phyloP scores from a whole-genome alignment of 2,113 vertebrate genomes.

The Okapia johnstoni region DNA sequence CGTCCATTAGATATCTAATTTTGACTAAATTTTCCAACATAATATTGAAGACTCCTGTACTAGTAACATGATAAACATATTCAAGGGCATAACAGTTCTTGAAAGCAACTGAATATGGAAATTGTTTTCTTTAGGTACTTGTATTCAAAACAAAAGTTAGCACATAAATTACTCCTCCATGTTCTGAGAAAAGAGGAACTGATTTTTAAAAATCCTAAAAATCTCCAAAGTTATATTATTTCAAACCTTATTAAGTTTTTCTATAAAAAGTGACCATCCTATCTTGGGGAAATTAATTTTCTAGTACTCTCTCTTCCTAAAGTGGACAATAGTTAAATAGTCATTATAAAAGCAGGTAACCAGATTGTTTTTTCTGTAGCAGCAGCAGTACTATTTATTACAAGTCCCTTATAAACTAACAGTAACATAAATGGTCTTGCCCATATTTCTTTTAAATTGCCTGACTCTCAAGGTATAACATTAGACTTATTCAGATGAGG shows the following conservation, averaged over 20 bases:
- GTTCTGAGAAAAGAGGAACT: background rate
- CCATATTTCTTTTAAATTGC: background rate
- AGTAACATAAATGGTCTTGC: background rate
- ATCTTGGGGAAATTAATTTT: background rate
- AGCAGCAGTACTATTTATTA: background rate
- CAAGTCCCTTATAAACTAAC: background rate
- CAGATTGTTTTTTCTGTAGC: background rate
- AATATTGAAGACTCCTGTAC: background rate
- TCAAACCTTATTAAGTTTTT: background rate
- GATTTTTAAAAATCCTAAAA: background rate
- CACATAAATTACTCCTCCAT: background rate
- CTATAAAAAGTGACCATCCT: background rate
- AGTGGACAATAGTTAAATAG: background rate
- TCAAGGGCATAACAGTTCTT: rapidly evolving
- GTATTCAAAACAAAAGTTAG: background rate
- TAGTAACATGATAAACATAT: background rate
- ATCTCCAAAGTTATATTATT: background rate
- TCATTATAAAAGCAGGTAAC: background rate
- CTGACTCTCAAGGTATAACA: background rate
- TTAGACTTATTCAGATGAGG: background rate
- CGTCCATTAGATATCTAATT: background rate
- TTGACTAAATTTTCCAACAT: slow-evolving; percentile 8
- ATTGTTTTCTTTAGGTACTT: background rate
- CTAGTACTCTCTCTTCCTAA: background rate
- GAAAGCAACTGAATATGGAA: background rate